phyloP scores from a whole-genome alignment of 2,113 vertebrate genomes.

The Pedionomus torquatus region DNA sequence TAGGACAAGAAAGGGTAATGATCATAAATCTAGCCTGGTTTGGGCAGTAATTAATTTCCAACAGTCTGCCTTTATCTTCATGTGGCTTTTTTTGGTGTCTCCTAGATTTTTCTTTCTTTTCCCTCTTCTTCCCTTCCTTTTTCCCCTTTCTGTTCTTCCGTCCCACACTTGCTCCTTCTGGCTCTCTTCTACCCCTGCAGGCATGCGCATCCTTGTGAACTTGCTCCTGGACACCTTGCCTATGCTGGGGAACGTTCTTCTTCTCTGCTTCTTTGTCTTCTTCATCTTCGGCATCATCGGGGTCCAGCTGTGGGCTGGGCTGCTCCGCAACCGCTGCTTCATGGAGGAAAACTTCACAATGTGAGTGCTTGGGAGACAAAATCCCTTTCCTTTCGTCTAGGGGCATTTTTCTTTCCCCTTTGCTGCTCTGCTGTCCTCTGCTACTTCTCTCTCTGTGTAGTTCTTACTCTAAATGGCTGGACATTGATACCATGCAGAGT shows the following conservation, averaged over 20 bases:
- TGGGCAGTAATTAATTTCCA: background rate
- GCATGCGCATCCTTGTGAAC: constrained; percentile 87
- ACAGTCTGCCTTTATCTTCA: background rate
- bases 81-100: background rate
- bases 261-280: constrained; percentile 87
- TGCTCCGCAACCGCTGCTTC: constrained; percentile 85
- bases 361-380: constrained; percentile 65
- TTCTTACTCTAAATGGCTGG: background rate
- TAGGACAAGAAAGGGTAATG: background rate
- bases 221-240: constrained; percentile 84
- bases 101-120: background rate
- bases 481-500: fast-evolving
- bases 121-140: background rate
- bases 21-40: background rate
- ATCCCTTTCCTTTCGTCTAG: background rate
- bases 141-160: background rate
- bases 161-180: background rate
- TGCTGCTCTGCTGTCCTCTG: background rate
- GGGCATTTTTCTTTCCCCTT: background rate
- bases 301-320: constrained; percentile 84
- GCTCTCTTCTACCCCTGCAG: constrained; percentile 58
- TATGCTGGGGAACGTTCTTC: constrained; percentile 84
- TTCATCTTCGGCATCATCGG: constrained; percentile 87
- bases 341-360: constrained; percentile 85
- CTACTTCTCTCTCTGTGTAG: background rate